These are phyloP conservation scores for Drosophila nebulosa DNA, from an alignment of 1,140 invertebrate species.

Conservation along the genomic window DNA sequence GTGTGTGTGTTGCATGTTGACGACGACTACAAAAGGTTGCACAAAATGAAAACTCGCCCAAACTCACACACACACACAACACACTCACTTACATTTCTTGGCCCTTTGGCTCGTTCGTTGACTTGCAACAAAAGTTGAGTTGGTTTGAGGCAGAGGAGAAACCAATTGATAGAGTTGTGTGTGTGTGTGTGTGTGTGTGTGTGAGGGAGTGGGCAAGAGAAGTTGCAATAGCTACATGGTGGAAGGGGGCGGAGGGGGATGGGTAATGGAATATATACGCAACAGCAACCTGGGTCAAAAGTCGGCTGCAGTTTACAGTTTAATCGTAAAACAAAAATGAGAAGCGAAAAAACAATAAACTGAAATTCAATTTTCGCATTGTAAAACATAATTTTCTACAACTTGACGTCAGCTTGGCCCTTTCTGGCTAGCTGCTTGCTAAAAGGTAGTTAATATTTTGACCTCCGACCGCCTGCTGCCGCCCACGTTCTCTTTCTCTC, in stretches of 20 bases:
- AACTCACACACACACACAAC: not conserved
- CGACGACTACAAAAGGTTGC: conserved; percentile 8
- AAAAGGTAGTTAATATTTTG: conserved; percentile 56
- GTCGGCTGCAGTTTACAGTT: conserved; percentile 51
- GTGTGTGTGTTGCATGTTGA: not conserved
- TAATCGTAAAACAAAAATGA: conserved; percentile 55
- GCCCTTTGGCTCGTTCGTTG: conserved; percentile 34
- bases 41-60: not conserved
- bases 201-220: no score
- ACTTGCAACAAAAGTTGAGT: conserved; percentile 25
- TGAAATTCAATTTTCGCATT: conserved; percentile 67
- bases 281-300: conserved; percentile 38
- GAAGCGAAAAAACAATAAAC: conserved; percentile 49
- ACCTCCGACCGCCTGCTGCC: not conserved
- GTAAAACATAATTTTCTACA: conserved; percentile 70
- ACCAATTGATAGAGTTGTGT: no score
- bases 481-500: not conserved
- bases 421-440: conserved; percentile 37
- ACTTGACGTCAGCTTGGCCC: conserved; percentile 57
- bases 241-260: not conserved
- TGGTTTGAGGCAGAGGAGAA: not conserved
- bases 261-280: conserved; percentile 27
- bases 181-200: no score
- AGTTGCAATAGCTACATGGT: no score
- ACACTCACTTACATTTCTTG: not conserved